Evolutionary conservation across 2,888 invertebrate genomes (phyloP), one percentile per base, ranked within the genome.

Genomic region (Coronaproctus castanopsis): DNA sequence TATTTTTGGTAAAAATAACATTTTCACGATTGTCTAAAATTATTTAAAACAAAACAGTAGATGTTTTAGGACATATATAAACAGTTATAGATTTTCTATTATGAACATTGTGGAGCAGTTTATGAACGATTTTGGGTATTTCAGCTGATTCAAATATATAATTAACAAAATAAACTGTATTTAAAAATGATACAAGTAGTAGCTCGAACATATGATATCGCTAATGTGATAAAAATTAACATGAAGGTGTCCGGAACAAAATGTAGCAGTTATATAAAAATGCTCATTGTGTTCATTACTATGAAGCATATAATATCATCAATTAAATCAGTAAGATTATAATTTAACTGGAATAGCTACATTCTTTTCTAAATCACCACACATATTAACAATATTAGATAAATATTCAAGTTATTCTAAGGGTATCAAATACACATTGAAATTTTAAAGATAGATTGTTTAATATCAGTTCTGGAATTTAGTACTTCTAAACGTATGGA

Each of bases 361-460:
- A n/a, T 52, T 52, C 21, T 52, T 52, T 52, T 52, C 52, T n/a
- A 21, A 52, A 52, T n/a, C n/a, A n/a, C n/a, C n/a, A n/a, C n/a
- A n/a, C n/a, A 21, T 5, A 52, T 52, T 19, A 52, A n/a, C 21
- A n/a, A n/a, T 21, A 52, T 20, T 21, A 52, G 21, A 21, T 19
- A 19, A 20, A 21, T 52, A 52, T 52, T 52, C 21, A 21, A 21
- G 36, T 36, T 36, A 36, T 36, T 36, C 36, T 8, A 36, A 36
- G 36, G 20, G n/a, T 21, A 8, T 20, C 10, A 52, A 52, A 52
- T 52, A 21, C 5, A 20, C 52, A 14, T 36, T 36, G 36, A 14
- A 36, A 36, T 36, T 36, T 36, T 14, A 36, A 36, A 36, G 5
- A 5, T 36, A 36, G 36, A 36, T 36, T 36, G 14, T 5, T 36